Evolutionary conservation across 2,888 invertebrate species (phyloP).

Genomic region (Tenthredo livida): DNA sequence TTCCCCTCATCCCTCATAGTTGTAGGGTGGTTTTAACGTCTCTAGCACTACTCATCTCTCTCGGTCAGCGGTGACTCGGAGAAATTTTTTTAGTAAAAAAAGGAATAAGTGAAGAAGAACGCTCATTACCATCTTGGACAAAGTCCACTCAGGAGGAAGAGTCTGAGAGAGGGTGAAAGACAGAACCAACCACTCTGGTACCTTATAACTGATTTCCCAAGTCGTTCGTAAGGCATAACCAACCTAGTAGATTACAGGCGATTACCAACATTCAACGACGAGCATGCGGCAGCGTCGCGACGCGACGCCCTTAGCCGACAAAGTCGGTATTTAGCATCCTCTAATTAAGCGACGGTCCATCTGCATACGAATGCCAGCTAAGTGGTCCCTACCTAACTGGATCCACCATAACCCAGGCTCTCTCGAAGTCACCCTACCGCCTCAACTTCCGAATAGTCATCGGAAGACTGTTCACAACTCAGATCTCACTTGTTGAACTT

Average conservation of each 20-base stretch:
- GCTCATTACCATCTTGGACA: neutral
- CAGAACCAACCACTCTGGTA: neutral
- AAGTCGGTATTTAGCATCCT: constrained; percentile 62
- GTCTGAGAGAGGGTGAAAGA: neutral
- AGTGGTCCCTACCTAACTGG: constrained; percentile 49
- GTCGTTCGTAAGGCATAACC: constrained; percentile 25
- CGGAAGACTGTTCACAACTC: constrained; percentile 19
- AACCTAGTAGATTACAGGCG: constrained; percentile 46
- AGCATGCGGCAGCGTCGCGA: constrained; percentile 9
- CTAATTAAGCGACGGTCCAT: constrained; percentile 66
- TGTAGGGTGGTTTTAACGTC: neutral
- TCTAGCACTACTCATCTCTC: neutral
- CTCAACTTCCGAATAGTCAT: neutral
- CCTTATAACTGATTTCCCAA: constrained; percentile 2
- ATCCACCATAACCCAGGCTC: constrained; percentile 42
- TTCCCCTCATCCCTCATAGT: neutral
- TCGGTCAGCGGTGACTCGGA: neutral
- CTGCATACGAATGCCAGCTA: constrained; percentile 65
- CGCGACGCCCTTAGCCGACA: constrained; percentile 42
- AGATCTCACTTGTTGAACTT: constrained; percentile 58
- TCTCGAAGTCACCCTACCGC: constrained; percentile 9
- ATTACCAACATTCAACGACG: constrained; percentile 39
- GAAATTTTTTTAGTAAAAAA: neutral
- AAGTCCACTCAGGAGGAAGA: neutral
- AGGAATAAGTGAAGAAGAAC: neutral